Base-by-base conservation (phyloP, 2,113 vertebrate species). In the Gymnobelideus leadbeateri region DNA sequence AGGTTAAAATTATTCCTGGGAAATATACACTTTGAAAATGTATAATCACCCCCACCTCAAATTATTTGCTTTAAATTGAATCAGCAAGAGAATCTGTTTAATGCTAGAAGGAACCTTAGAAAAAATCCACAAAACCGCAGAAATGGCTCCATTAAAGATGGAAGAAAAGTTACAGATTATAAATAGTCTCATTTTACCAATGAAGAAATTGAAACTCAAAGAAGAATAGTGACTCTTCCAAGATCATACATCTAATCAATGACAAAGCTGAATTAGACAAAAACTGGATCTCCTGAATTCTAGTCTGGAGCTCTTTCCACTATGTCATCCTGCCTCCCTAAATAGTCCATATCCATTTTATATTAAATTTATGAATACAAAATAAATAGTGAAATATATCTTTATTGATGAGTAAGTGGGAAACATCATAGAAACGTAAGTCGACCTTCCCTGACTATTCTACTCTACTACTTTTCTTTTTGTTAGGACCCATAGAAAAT, bases 1-100 rank as follows among this genome's bases (percentile, higher is more conserved):
- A 93, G 12, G 93, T 95, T 93, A 91, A 95, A 93, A 77, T 93
- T 92, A 91, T 31, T 11, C 14, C 25, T 37, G 2, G 51, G 37
- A 91, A 23, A 95, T 16, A 90, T 49, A 68, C 4, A 77, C 11
- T n/a, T n/a, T n/a, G 37, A 77, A n/a, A 77, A 37, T 68, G 37
- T n/a, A 37, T 68, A 12, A 68, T 16, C n/a, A 84, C 16, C 19
- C 37, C n/a, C 7, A 43, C 37, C 6, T 43, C n/a, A 84, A 84
- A 84, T 84, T 84, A 84, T 84, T 84, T 84, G 68, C 16, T 19
- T 43, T 84, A 84, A 84, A 84, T 43, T 84, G 68, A 43, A 84
- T 43, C n/a, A 84, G 6, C 16, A 8, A 84, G 68, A 84, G 16
- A 84, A 2, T 49, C 6, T 2, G 43, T 37, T 84, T 43, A 43